phyloP scores from a whole-genome alignment of 2,113 vertebrate species.

The Drymodes brunneopygia region DNA sequence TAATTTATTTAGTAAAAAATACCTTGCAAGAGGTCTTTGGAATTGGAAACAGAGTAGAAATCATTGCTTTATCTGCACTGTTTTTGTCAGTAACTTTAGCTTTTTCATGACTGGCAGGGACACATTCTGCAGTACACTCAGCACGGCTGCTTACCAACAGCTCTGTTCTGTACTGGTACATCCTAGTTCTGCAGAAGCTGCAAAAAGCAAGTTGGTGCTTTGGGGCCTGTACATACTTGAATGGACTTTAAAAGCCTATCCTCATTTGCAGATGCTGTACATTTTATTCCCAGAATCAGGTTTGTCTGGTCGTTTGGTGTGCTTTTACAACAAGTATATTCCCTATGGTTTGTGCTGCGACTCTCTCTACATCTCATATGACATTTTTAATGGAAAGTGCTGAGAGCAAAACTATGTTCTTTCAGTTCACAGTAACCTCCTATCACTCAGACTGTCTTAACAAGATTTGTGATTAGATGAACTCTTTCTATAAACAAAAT shows the following conservation, averaged over 20 bases:
- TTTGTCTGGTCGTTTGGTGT: not conserved
- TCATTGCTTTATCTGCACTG: not conserved
- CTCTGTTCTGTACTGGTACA: not conserved
- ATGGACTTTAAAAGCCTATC: not conserved
- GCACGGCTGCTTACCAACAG: not conserved
- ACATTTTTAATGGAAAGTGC: not conserved
- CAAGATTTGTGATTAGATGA: not conserved
- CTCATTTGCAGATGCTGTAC: not conserved
- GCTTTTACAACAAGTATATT: not conserved
- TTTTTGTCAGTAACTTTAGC: not conserved
- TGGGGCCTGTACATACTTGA: not conserved
- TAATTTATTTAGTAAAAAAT: not conserved
- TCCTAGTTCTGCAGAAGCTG: not conserved
- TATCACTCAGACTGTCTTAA: not conserved
- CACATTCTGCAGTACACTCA: not conserved
- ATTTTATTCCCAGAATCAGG: not conserved
- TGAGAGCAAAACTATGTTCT: not conserved
- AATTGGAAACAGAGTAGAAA: not conserved
- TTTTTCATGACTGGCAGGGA: not conserved
- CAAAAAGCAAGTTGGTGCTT: not conserved
- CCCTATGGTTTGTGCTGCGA: not conserved
- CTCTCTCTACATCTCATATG: not conserved
- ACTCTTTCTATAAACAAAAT: not conserved
- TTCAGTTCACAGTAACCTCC: not conserved
- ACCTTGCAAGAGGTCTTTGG: not conserved